Conservation (phyloP, 2,113 vertebrate genomes). For the Brachirus orientalis region DNA sequence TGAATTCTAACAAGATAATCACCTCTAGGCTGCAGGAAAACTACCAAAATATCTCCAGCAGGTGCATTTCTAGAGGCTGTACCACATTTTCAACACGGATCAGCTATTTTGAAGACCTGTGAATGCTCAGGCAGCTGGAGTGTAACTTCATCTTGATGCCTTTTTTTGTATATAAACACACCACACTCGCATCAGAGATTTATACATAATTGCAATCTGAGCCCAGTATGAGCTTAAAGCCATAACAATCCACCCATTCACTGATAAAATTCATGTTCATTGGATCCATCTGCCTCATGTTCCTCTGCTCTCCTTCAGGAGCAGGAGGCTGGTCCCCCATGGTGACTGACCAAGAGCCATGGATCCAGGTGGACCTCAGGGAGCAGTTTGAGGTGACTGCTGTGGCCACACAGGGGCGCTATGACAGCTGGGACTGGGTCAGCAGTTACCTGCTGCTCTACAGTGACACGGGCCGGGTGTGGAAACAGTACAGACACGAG, state of each 20-base stretch:
- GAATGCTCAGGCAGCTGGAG: neutral
- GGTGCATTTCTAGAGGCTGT: neutral
- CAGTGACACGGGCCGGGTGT: constrained; percentile 93
- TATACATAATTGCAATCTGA: neutral
- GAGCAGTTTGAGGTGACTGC: constrained; percentile 92
- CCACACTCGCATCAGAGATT: neutral
- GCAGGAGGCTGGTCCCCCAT: constrained; percentile 94
- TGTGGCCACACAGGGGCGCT: constrained; percentile 91
- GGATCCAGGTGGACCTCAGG: constrained; percentile 96
- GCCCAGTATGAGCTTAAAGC: constrained; percentile 3
- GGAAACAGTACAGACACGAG: constrained; percentile 92
- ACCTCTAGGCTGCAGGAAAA: neutral
- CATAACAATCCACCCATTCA: constrained; percentile 3
- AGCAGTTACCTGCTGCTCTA: constrained; percentile 90
- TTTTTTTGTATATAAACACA: constrained; percentile 1
- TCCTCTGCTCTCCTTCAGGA: constrained; percentile 77
- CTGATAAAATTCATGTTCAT: constrained; percentile 4
- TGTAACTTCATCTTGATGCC: constrained; percentile 15
- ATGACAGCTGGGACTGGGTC: constrained; percentile 95
- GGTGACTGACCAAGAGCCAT: constrained; percentile 87
- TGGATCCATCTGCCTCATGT: neutral
- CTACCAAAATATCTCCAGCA: neutral
- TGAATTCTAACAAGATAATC: neutral
- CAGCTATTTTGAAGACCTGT: neutral
- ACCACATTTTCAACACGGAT: neutral